Percentiles rank a stretch among this genome's conserved stretches.
These are phyloP conservation scores for Discoglossus pictus DNA, from an alignment of 2,797 vertebrate genomes.

Conservation along the genomic window DNA sequence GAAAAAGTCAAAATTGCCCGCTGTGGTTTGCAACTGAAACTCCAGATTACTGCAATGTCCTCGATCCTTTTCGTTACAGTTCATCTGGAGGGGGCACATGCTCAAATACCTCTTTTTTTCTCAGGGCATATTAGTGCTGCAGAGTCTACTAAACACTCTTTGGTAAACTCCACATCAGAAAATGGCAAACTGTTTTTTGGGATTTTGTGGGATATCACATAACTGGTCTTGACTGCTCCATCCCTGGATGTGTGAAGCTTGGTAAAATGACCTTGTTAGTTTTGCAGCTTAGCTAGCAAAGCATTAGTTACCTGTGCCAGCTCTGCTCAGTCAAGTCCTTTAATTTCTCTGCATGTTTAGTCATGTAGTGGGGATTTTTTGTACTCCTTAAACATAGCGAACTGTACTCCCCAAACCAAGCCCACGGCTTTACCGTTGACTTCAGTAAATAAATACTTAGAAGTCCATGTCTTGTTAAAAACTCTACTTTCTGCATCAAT, in stretches of 20 bases:
- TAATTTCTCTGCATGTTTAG: not conserved
- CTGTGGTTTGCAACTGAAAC: too few relatives aligned
- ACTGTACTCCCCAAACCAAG: too few relatives aligned
- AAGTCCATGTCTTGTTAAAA: too few relatives aligned
- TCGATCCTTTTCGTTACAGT: too few relatives aligned
- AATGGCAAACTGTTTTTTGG: not conserved
- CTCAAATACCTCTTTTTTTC: not conserved
- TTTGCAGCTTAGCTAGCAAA: conserved; percentile 8
- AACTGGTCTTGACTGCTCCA: not conserved
- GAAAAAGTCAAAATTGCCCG: too few relatives aligned
- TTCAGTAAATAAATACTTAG: conserved; percentile 1
- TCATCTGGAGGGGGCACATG: not conserved
- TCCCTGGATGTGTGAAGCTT: conserved; percentile 10
- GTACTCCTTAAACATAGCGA: not conserved
- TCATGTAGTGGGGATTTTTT: conserved; percentile 8
- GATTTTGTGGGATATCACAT: too few relatives aligned
- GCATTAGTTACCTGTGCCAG: not conserved
- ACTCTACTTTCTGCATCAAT: too few relatives aligned
- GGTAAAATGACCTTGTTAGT: conserved; percentile 11
- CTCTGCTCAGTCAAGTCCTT: too few relatives aligned
- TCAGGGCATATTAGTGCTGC: conserved; percentile 1
- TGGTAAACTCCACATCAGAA: not conserved
- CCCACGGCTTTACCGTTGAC: not conserved
- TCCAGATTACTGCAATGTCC: too few relatives aligned
- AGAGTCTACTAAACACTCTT: conserved; percentile 7